Percentiles rank a stretch among this genome's conserved stretches.
Conservation (phyloP, 2,113 vertebrate genomes). For the Dryoscopus gambensis region DNA sequence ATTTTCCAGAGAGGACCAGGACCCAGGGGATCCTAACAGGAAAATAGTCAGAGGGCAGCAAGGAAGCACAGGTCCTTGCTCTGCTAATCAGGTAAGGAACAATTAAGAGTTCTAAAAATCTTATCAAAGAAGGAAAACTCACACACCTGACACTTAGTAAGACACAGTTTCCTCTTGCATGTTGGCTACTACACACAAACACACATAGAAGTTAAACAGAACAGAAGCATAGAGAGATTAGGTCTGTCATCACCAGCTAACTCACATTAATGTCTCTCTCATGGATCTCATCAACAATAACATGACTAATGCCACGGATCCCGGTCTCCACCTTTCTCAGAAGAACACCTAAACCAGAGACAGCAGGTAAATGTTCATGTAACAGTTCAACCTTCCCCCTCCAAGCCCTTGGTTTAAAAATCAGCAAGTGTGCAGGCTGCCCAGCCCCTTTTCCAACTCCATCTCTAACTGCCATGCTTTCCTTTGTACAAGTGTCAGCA, state of each 20-base stretch:
- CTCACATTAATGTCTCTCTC: constrained; percentile 97
- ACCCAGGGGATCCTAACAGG: neutral
- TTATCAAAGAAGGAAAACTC: neutral
- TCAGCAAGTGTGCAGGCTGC: neutral
- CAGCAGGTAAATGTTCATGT: neutral
- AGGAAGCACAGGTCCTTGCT: neutral
- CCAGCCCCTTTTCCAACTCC: neutral
- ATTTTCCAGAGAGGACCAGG: neutral
- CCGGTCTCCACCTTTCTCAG: constrained; percentile 93
- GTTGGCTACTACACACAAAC: neutral
- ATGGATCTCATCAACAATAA: constrained; percentile 97
- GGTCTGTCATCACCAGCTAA: neutral
- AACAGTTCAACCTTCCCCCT: neutral
- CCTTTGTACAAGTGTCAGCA: neutral
- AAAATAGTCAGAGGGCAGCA: neutral
- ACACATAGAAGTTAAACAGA: neutral
- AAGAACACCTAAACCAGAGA: constrained; percentile 81
- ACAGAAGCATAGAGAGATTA: neutral
- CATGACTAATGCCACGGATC: constrained; percentile 95
- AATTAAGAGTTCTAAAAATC: neutral
- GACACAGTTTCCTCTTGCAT: neutral
- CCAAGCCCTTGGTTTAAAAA: neutral
- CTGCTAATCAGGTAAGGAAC: neutral
- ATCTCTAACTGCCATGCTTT: neutral
- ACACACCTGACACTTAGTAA: neutral